Evolutionary conservation across 23 tunicate species (phyloP).

Genomic region (Phallusia fumigata): DNA sequence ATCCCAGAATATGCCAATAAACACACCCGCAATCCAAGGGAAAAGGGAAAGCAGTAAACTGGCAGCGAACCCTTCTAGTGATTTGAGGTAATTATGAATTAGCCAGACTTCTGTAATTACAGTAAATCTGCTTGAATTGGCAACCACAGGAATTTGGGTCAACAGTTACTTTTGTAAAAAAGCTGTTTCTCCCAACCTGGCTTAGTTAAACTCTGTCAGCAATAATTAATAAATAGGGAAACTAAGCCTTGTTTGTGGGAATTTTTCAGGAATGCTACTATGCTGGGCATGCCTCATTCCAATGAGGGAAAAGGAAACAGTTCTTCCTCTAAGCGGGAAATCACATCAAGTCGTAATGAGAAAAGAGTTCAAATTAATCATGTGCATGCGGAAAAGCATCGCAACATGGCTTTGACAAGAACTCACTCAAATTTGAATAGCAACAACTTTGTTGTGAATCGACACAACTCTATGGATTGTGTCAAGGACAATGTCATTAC

Average conservation of each 20-base stretch:
- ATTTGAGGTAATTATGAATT: neutral
- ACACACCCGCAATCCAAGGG: neutral
- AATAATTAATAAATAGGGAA: too few relatives aligned
- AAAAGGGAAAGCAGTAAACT: conserved; percentile 7
- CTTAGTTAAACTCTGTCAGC: too few relatives aligned
- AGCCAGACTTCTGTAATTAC: too few relatives aligned
- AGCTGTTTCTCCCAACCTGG: too few relatives aligned
- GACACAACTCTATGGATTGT: conserved; percentile 1
- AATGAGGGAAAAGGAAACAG: conserved; percentile 20
- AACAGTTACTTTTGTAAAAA: too few relatives aligned
- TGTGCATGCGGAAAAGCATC: neutral
- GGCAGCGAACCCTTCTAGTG: conserved; percentile 5
- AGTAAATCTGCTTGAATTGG: too few relatives aligned
- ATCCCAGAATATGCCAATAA: neutral
- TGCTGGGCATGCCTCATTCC: neutral
- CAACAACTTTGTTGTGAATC: conserved; percentile 1
- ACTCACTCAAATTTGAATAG: conserved; percentile 16
- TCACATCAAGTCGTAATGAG: neutral
- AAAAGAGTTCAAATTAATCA: neutral
- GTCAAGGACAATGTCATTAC: neutral
- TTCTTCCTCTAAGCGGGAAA: conserved; percentile 17
- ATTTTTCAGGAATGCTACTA: neutral
- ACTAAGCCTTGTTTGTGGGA: neutral
- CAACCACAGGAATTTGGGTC: too few relatives aligned
- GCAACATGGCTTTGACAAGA: conserved; percentile 14